phyloP scores from a whole-genome alignment of 2,797 vertebrate species.

The Hephaestus fuliginosus region DNA sequence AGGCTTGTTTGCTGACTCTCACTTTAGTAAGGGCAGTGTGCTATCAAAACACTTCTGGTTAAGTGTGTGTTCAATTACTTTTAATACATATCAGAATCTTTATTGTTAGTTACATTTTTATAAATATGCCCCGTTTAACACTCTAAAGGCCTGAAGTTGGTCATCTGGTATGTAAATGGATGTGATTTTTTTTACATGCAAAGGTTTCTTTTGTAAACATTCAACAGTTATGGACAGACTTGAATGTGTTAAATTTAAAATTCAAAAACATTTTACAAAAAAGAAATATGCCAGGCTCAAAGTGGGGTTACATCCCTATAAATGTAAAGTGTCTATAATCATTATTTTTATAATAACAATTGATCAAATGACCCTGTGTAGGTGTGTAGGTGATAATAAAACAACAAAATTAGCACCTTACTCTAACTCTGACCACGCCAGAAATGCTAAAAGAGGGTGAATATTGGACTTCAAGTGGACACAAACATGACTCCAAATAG shows the following conservation, averaged over 20 bases:
- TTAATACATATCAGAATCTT: neutral
- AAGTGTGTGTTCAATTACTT: conserved; percentile 3
- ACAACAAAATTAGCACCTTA: too few species aligned
- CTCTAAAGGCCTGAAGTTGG: neutral
- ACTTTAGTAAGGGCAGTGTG: neutral
- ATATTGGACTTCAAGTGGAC: too few species aligned
- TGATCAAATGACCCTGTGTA: neutral
- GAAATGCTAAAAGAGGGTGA: too few species aligned
- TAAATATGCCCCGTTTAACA: neutral
- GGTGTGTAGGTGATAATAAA: too few species aligned
- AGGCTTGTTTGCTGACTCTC: neutral
- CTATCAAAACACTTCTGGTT: conserved; percentile 18
- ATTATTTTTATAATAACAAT: too few species aligned
- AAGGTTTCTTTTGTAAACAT: neutral
- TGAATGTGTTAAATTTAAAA: neutral
- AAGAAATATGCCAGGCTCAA: neutral
- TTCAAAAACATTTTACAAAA: neutral
- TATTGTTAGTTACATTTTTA: neutral
- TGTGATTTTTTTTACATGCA: neutral
- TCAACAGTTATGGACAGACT: neutral
- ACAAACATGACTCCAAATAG: too few species aligned
- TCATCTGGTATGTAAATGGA: neutral
- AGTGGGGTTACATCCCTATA: neutral
- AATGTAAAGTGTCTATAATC: neutral
- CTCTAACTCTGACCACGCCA: too few species aligned